These are phyloP conservation scores for Recurvirostra avosetta DNA, from an alignment of 2,113 vertebrate species.

Conservation along the genomic window DNA sequence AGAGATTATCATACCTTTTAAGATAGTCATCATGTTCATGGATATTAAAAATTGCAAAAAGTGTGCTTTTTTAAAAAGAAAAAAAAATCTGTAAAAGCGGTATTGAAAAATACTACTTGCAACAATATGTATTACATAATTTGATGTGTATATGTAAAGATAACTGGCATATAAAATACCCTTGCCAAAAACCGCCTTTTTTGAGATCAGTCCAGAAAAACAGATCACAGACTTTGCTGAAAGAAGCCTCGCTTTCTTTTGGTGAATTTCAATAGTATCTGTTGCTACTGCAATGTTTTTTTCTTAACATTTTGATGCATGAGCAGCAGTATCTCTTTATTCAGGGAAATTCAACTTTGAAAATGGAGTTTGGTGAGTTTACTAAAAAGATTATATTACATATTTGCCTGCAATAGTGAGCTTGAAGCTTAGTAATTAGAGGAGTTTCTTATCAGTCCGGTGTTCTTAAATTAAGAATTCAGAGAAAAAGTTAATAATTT, in stretches of 20 bases:
- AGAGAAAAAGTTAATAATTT: conserved; percentile 12
- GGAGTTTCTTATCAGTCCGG: neutral
- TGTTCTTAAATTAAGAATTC: neutral
- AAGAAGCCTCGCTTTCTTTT: neutral
- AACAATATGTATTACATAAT: neutral
- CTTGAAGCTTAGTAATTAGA: neutral
- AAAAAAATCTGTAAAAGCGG: neutral
- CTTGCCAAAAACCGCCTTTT: neutral
- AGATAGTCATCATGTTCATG: neutral
- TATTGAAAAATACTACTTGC: neutral
- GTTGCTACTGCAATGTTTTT: neutral
- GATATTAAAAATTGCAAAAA: neutral
- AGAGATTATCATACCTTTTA: conserved; percentile 36
- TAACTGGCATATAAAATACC: neutral
- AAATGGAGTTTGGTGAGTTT: neutral
- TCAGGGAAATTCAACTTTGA: neutral
- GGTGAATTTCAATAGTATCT: neutral
- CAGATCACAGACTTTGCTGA: neutral
- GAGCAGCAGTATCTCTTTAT: neutral
- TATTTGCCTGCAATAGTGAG: neutral
- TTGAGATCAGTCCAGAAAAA: neutral
- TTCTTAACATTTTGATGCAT: neutral
- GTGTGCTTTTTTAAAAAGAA: neutral
- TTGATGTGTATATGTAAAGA: neutral
- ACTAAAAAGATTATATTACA: neutral